Evolutionary conservation across 2,113 vertebrate species (phyloP).

Genomic region (Gnathonemus echidnorhynchus): DNA sequence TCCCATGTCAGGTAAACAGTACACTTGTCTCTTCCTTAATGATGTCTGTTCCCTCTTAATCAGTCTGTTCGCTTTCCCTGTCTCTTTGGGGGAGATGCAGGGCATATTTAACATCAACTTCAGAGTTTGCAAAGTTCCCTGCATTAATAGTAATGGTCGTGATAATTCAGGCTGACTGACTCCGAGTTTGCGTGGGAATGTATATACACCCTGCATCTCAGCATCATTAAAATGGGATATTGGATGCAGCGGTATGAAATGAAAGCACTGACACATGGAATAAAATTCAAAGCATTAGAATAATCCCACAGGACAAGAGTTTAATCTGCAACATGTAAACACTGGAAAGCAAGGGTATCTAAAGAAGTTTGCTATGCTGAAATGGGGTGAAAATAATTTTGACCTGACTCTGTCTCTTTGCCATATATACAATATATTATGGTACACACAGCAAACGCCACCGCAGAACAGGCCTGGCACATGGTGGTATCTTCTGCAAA

Average conservation of each 20-base stretch:
- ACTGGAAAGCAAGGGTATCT: neutral
- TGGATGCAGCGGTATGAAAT: neutral
- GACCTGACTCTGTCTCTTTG: neutral
- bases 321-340: neutral
- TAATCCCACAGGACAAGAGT: neutral
- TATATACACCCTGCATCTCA: neutral
- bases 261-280: neutral
- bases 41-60: conserved; percentile 1
- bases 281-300: neutral
- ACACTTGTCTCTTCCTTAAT: neutral
- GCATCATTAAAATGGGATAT: neutral
- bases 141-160: neutral
- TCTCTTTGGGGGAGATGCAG: neutral
- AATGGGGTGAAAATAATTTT: neutral
- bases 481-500: neutral
- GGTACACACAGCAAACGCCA: neutral
- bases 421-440: neutral
- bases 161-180: neutral
- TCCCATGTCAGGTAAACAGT: conserved; percentile 9
- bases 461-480: neutral
- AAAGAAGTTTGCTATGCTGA: neutral
- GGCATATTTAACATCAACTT: neutral
- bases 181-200: neutral
- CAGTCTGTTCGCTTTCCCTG: neutral
- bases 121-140: neutral